phyloP scores from a whole-genome alignment of 1,140 invertebrate species.

The Popillia japonica region DNA sequence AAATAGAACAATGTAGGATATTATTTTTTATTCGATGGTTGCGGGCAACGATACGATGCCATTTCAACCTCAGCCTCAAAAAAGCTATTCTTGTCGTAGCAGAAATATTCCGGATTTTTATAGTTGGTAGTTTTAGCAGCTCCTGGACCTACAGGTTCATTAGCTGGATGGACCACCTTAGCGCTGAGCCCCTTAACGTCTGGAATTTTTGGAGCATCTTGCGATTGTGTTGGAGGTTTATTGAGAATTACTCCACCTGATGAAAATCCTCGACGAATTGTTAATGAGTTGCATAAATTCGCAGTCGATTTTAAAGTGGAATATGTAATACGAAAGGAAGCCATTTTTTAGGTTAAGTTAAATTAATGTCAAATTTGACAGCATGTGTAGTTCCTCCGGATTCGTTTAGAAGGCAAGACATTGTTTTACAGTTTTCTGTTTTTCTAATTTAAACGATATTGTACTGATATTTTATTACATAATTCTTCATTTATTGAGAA shows the following conservation, averaged over 20 bases:
- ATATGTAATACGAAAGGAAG: not conserved
- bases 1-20: not conserved
- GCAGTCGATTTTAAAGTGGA: conserved; percentile 24
- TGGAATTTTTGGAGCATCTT: conserved; percentile 23
- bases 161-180: conserved; percentile 67
- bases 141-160: conserved; percentile 73
- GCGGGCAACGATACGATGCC: conserved; percentile 76
- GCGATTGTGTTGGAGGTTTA: conserved; percentile 41
- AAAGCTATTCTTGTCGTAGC: conserved; percentile 79
- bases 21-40: conserved; percentile 65
- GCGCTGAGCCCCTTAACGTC: conserved; percentile 72
- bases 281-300: conserved; percentile 48
- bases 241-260: conserved; percentile 53
- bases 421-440: too few relatives aligned
- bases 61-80: conserved; percentile 88
- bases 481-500: too few relatives aligned
- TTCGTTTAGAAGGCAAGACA: too few relatives aligned
- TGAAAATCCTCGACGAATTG: conserved; percentile 49
- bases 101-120: conserved; percentile 89
- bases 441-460: too few relatives aligned
- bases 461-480: too few relatives aligned
- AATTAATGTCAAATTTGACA: not conserved
- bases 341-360: conserved; percentile 32
- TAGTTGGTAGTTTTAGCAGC: conserved; percentile 76
- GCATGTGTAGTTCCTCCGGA: too few relatives aligned